Base-by-base conservation (phyloP, 1,140 invertebrate species). In the Drosophila triauraria region DNA sequence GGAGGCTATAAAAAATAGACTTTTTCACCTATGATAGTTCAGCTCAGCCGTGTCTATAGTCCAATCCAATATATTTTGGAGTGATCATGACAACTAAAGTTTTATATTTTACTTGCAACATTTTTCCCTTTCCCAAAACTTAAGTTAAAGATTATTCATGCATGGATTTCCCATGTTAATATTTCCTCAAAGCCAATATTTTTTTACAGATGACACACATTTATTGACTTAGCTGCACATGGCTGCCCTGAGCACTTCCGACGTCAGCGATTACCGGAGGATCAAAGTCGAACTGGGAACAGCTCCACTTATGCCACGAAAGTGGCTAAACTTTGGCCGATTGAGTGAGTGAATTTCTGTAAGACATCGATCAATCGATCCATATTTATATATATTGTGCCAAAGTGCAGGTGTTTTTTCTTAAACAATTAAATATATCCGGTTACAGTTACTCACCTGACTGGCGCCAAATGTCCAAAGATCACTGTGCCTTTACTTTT, bases 181-280 rank as follows among this genome's bases (percentile, higher is more conserved):
- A 58, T 77, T 57, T 48, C 13, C 43, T 35, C 0, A 40, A 56
- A n/a, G 23, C 44, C 35, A 74, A 64, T 57, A 75, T 75, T 75
- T 64, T 7, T 35, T 44, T 20, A 58, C 27, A 58, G 47, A 56
- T 77, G 75, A 77, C 75, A 77, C 75, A 77, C 15, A 42, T 48
- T 38, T 60, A 25, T 30, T 57, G 42, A 43, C 47, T 58, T 46
- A 10, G 32, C 13, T 58, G 27, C 27, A 58, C 20, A 35, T 44
- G 50, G 30, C 44, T 25, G 30, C n/a, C 42, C 27, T 8, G 12
- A 48, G 20, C 43, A 56, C 38, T 54, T 56, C 6, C 74, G 75
- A 77, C 75, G 63, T 77, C 74, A 77, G 75, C 44, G 63, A 69
- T 77, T 68, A 44, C 48, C 44, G 17, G 15, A 44, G 23, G 48